Percentiles rank a stretch among this genome's conserved stretches.
Conservation (phyloP, 2,113 vertebrate genomes). For the Stegostoma tigrinum region DNA sequence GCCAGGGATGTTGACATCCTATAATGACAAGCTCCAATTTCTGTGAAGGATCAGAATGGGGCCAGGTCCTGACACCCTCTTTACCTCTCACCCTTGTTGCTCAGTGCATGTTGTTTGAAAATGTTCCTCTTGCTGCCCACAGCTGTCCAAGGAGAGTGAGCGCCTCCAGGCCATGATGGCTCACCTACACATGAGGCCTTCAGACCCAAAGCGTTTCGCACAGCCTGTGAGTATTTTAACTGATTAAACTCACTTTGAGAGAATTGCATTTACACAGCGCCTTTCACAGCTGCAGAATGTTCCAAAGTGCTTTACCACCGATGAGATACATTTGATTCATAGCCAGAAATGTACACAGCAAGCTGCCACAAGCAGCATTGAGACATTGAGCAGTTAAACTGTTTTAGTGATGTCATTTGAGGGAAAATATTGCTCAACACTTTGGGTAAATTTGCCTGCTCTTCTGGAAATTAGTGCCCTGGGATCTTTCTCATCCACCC, state of each 20-base stretch:
- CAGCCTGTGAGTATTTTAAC: conserved; percentile 73
- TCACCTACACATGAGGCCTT: conserved; percentile 96
- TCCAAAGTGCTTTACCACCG: not conserved
- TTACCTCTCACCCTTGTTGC: not conserved
- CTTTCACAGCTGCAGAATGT: not conserved
- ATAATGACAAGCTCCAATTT: not conserved
- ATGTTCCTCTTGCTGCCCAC: conserved; percentile 40
- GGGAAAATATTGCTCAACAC: not conserved
- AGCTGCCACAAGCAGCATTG: not conserved
- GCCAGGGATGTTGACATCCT: not conserved
- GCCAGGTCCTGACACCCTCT: not conserved
- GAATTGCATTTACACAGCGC: not conserved
- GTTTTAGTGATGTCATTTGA: not conserved
- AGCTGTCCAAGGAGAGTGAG: conserved; percentile 96
- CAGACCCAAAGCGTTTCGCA: conserved; percentile 96
- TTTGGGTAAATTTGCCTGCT: not conserved
- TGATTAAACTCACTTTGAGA: not conserved
- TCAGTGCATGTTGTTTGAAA: not conserved
- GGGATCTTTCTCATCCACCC: not conserved
- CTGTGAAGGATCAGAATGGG: not conserved
- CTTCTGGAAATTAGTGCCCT: not conserved
- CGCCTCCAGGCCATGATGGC: conserved; percentile 98
- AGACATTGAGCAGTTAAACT: not conserved
- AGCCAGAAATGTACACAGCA: not conserved
- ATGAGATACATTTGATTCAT: not conserved